These are phyloP conservation scores for Hydropsyche betteni DNA, from an alignment of 2,888 invertebrate genomes.

Conservation along the genomic window DNA sequence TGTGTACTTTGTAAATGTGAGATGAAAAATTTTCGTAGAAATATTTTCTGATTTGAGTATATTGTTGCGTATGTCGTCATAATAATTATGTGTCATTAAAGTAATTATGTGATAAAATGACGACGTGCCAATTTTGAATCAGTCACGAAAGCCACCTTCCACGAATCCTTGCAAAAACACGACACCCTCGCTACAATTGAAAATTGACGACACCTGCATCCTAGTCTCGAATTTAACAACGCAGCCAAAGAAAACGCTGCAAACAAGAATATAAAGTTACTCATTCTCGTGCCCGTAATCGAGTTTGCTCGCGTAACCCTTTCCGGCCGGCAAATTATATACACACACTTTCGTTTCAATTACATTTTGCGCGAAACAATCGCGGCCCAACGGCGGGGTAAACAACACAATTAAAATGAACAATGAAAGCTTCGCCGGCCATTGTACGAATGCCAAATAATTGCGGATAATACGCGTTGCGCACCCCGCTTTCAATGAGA, in stretches of 20 bases:
- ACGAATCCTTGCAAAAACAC: no score
- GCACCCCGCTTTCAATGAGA: background rate
- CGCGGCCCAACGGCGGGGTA: slow-evolving; percentile 5
- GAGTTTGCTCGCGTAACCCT: slow-evolving; percentile 12
- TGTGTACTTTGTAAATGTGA: no score
- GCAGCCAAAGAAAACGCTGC: slow-evolving; percentile 13
- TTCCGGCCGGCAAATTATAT: slow-evolving; percentile 10
- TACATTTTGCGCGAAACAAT: slow-evolving; percentile 28
- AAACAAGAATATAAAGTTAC: slow-evolving; percentile 33
- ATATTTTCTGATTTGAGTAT: no score
- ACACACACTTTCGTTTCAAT: slow-evolving; percentile 22
- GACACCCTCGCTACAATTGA: no score
- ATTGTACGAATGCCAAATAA: slow-evolving; percentile 23
- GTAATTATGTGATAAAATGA: background rate
- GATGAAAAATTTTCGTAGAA: no score
- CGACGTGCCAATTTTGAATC: background rate
- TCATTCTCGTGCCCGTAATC: slow-evolving; percentile 10
- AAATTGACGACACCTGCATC: no score
- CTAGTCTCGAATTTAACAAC: background rate
- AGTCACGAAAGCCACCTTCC: background rate
- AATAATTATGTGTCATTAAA: background rate
- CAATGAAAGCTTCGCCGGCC: slow-evolving; percentile 25
- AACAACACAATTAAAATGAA: slow-evolving; percentile 38
- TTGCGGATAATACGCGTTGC: slow-evolving; percentile 9
- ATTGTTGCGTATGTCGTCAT: no score